phyloP scores from a whole-genome alignment of 2,797 vertebrate species.

The Sphaeramia orbicularis region DNA sequence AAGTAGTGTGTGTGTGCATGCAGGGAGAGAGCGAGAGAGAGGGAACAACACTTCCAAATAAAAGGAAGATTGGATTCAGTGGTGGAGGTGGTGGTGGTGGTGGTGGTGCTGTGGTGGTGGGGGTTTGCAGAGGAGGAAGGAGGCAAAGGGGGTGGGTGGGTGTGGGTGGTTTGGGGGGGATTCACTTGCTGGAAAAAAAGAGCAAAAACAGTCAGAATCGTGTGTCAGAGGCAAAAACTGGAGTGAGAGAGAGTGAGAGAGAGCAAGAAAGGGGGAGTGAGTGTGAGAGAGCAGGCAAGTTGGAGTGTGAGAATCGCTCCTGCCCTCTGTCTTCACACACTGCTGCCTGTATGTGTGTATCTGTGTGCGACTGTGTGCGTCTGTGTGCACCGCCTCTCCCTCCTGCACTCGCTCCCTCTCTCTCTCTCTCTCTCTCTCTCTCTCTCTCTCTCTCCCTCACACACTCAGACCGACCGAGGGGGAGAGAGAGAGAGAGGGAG shows the following conservation, averaged over 20 bases:
- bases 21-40: slow-evolving; percentile 57
- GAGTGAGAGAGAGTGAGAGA: slow-evolving; percentile 71
- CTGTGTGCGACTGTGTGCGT: slow-evolving; percentile 54
- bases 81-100: slow-evolving; percentile 36
- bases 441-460: slow-evolving; percentile 52
- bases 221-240: slow-evolving; percentile 84
- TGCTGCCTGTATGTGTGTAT: slow-evolving; percentile 82
- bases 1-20: slow-evolving; percentile 77
- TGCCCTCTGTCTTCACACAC: slow-evolving; percentile 89
- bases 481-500: slow-evolving; percentile 74
- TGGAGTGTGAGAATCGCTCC: slow-evolving; percentile 86
- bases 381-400: slow-evolving; percentile 77
- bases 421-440: slow-evolving; percentile 54
- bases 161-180: slow-evolving; percentile 27
- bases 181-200: slow-evolving; percentile 75
- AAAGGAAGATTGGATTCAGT: slow-evolving; percentile 84
- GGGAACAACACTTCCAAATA: slow-evolving; percentile 86
- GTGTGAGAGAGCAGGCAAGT: slow-evolving; percentile 75
- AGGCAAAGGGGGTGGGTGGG: no score
- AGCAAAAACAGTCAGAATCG: slow-evolving; percentile 84
- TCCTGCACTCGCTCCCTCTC: slow-evolving; percentile 56
- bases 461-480: slow-evolving; percentile 79
- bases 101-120: no score
- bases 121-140: slow-evolving; percentile 9
- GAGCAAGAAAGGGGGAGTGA: slow-evolving; percentile 68